A percentile compares a stretch with the other conserved stretches of the same genome.
phyloP scores from a whole-genome alignment of 1,140 invertebrate genomes.

The Caenorhabditis brenneri region DNA sequence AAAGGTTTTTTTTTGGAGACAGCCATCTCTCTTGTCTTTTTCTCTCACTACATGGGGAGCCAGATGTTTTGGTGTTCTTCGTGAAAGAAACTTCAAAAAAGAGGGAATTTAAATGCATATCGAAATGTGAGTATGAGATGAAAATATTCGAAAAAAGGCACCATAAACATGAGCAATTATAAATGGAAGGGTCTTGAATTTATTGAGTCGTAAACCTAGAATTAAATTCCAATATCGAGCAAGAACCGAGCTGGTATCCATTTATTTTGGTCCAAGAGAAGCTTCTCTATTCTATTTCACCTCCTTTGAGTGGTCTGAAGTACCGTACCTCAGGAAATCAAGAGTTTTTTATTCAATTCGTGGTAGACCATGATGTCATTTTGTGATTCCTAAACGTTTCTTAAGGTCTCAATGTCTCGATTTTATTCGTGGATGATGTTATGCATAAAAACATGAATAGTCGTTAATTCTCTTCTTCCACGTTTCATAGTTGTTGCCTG shows the following conservation, averaged over 20 bases:
- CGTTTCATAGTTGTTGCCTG: neutral
- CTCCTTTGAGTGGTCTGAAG: too few species aligned
- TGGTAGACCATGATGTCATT: neutral
- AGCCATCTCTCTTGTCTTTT: neutral
- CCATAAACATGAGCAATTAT: too few species aligned
- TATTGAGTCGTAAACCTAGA: too few species aligned
- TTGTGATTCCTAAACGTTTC: neutral
- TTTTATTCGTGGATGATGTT: neutral
- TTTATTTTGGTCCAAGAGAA: too few species aligned
- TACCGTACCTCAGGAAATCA: too few species aligned
- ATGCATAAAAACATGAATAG: neutral
- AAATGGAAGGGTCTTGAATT: neutral
- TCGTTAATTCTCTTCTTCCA: neutral
- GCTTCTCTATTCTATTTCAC: too few species aligned
- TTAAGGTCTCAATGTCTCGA: neutral
- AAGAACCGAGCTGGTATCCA: too few species aligned
- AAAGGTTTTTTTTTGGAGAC: neutral
- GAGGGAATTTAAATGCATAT: neutral
- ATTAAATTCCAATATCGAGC: too few species aligned
- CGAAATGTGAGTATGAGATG: neutral
- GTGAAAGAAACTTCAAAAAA: neutral
- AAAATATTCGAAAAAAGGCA: too few species aligned
- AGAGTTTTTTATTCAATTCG: too few species aligned
- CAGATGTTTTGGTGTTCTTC: constrained; percentile 38
- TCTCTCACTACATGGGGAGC: neutral